Evolutionary conservation across 2,797 vertebrate species (phyloP), one percentile per base, ranked within the genome.

Genomic region (Rhinichthys osculus): DNA sequence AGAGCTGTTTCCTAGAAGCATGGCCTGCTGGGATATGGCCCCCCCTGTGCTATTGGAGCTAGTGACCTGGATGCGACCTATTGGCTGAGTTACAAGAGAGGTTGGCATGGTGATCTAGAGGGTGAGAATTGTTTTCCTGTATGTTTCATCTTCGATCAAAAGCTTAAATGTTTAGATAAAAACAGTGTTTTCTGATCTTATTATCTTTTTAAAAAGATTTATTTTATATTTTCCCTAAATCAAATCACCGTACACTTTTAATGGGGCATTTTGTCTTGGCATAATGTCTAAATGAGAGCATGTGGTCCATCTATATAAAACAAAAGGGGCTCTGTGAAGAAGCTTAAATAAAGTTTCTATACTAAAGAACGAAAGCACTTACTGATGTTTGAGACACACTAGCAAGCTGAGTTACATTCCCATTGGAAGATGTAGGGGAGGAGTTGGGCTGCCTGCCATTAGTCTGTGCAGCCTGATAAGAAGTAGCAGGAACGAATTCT

Each of bases 1-100:
- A 10, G 97, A 97, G 89, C 96, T 95, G 90, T 96, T 97, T 90
- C 97, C 97, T 89, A 98, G 93, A 78, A 98, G 92, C 96, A 98
- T 96, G 59, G 97, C 96, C 95, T 99, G 97, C 92, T 98, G 97
- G 92, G 96, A 97, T 90, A 98, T 91, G 13, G 92, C 87, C 38
- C 91, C 88, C 3, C 96, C 95, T 85, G 95, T 95, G 89, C 95
- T 95, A 77, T 95, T 95, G 87, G 96, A 96, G 92, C 95, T 97
- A 92, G 97, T 96, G 82, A 95, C 94, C 93, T 97, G 97, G 87
- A 96, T 96, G 74, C 94, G 95, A 89, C 95, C 96, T 91, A 98
- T 96, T 92, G 97, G 94, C 95, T 97, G 97, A 78, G 96, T 94
- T 88, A 95, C 90, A 78, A 96, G 96, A 93, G 97, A 96, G 89